phyloP scores from a whole-genome alignment of 1,140 invertebrate species.

The Papilio glaucus region DNA sequence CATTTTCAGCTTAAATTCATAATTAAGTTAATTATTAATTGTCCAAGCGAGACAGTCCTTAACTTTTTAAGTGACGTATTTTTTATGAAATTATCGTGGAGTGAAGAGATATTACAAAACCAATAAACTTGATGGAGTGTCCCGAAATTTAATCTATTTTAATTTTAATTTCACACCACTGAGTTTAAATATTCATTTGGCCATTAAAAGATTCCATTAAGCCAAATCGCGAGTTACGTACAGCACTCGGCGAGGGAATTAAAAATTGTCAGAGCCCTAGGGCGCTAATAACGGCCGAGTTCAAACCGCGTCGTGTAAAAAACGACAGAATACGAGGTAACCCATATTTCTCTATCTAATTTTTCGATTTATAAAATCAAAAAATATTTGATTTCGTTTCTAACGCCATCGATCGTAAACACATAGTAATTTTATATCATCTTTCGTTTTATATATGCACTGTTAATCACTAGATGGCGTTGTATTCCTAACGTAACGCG shows the following conservation, averaged over 20 bases:
- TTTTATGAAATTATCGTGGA: background rate
- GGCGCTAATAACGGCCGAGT: conserved; percentile 26
- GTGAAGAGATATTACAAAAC: conserved; percentile 7
- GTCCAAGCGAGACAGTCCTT: conserved; percentile 5
- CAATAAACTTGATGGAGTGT: conserved; percentile 27
- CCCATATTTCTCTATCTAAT: no score
- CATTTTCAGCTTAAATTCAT: background rate
- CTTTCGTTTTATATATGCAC: no score
- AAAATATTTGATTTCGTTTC: no score
- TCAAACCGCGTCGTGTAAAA: background rate
- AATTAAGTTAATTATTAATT: conserved; percentile 20
- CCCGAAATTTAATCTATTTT: conserved; percentile 23
- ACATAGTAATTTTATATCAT: no score
- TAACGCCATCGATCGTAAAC: no score
- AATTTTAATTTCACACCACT: conserved; percentile 21
- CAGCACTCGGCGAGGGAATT: conserved; percentile 24
- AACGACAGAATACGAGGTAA: background rate
- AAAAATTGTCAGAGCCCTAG: conserved; percentile 34
- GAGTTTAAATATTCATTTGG: conserved; percentile 39
- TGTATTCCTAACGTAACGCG: no score
- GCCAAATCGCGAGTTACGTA: conserved; percentile 9
- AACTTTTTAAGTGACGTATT: conserved; percentile 22
- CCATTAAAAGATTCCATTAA: conserved; percentile 39
- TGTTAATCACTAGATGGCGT: no score
- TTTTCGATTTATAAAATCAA: no score